Percentiles rank a stretch among this genome's conserved stretches.
phyloP scores from a whole-genome alignment of 2,797 vertebrate genomes.

The Chelonia mydas region DNA sequence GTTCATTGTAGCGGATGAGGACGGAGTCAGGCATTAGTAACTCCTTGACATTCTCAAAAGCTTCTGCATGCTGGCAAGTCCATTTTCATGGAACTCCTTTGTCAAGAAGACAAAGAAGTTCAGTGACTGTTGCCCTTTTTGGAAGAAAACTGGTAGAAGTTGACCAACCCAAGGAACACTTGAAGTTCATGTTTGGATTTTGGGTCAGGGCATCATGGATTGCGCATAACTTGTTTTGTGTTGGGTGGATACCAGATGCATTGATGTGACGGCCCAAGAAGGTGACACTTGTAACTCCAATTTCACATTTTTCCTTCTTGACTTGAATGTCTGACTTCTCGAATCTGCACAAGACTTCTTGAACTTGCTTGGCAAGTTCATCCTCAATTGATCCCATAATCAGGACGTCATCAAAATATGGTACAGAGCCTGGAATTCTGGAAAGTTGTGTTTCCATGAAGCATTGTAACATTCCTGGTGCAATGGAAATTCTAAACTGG shows the following conservation, averaged over 20 bases:
- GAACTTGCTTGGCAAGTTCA: not conserved
- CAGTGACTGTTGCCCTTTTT: not conserved
- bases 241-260: not conserved
- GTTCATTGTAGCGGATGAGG: not conserved
- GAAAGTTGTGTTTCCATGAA: not conserved
- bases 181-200: not conserved
- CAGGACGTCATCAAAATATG: not conserved
- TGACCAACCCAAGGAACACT: not conserved
- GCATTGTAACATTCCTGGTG: not conserved
- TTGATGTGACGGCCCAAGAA: not conserved
- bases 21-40: not conserved
- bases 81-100: not conserved
- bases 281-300: not conserved
- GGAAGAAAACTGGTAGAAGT: not conserved
- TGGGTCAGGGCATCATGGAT: not conserved
- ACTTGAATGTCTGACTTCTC: not conserved
- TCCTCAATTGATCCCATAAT: not conserved
- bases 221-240: not conserved
- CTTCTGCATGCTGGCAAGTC: not conserved
- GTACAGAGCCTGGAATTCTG: not conserved
- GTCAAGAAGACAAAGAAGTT: not conserved
- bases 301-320: not conserved
- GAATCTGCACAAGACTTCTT: not conserved
- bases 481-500: not conserved
- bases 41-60: not conserved